A percentile compares a stretch with the other conserved stretches of the same genome.
These are phyloP conservation scores for Drosophila buzzatii DNA, from an alignment of 2,888 invertebrate genomes.

Conservation along the genomic window DNA sequence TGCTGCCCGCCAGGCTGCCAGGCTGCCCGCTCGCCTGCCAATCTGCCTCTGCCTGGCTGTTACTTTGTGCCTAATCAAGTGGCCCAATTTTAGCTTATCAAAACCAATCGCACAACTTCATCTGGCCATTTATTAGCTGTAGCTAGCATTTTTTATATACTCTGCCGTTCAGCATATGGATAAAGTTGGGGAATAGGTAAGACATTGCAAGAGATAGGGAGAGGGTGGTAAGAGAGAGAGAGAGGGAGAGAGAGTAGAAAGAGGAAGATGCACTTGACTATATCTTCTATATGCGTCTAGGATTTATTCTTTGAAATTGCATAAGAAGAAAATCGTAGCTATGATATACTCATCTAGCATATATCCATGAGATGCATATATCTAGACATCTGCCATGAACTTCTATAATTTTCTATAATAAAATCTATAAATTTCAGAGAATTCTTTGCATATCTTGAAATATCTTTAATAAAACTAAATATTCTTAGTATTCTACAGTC, in stretches of 20 bases:
- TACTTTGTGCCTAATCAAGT: constrained; percentile 65
- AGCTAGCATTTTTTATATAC: constrained; percentile 14
- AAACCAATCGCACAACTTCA: constrained; percentile 33
- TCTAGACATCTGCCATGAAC: too few relatives aligned
- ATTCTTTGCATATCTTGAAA: neutral
- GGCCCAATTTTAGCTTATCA: constrained; percentile 43
- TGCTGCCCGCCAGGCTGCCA: constrained; percentile 33
- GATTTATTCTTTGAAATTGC: too few relatives aligned
- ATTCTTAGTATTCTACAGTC: fast-evolving
- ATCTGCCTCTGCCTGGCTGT: constrained; percentile 16
- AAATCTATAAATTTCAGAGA: too few relatives aligned
- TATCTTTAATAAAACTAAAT: neutral
- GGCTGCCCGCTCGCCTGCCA: neutral
- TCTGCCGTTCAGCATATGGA: neutral
- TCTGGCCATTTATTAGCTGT: constrained; percentile 41
- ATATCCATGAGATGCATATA: too few relatives aligned
- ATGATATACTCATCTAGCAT: too few relatives aligned
- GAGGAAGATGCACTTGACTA: too few relatives aligned
- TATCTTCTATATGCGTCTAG: too few relatives aligned
- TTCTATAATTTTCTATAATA: too few relatives aligned
- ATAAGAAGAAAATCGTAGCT: too few relatives aligned
- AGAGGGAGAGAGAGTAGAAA: neutral
- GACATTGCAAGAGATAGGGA: neutral
- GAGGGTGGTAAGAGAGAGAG: neutral
- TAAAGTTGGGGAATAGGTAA: neutral